Base-by-base conservation (phyloP, 1,140 invertebrate genomes). In the Macrobrachium nipponense region DNA sequence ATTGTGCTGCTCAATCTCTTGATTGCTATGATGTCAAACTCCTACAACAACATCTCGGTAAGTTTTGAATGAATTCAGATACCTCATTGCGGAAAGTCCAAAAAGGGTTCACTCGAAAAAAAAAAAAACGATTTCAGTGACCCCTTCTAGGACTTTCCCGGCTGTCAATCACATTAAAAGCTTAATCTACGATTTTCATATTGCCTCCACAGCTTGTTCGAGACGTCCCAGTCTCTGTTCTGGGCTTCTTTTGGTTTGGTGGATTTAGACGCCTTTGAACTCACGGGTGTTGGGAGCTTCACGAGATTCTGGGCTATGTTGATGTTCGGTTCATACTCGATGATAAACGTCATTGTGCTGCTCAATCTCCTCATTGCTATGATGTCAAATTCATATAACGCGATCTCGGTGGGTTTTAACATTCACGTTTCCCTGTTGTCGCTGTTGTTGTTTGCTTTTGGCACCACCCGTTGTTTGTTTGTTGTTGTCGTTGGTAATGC, bases 11-110 rank as follows among this genome's bases (percentile, higher is more conserved):
- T 98, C 62, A 98, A 98, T 91, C 96, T 98, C 94, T 93, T 98
- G 6, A 98, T 98, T 90, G 97, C 97, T 89, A 98, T 98, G 97
- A 98, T 98, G 96, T 97, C 95, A 58, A 97, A 97, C 91, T 98
- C 96, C 0, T 98, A 97, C 91, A 96, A 97, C 92, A 95, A 96
- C 43, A 98, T 98, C 89, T 96, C 95, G 88, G 96, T 96, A 92
- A 93, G 93, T 92, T 92, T 23, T 12, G 17, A 17, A 23, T 64
- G 14, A 18, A 20, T 36, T 43, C 27, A 43, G 12, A 27, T 70
- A 0, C 68, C 27, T 75, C 12, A 36, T 10, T 75, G 43, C 17
- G 43, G n/a, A 43, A 23, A 43, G n/a, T 75, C 51, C 51, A 51
- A 51, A 8, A 12, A 51, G 51, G 12, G 51, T 51, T 51, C 51